Percentiles rank a stretch among this genome's conserved stretches.
phyloP scores from a whole-genome alignment of 1,140 invertebrate species.

The Meloidogyne exigua region DNA sequence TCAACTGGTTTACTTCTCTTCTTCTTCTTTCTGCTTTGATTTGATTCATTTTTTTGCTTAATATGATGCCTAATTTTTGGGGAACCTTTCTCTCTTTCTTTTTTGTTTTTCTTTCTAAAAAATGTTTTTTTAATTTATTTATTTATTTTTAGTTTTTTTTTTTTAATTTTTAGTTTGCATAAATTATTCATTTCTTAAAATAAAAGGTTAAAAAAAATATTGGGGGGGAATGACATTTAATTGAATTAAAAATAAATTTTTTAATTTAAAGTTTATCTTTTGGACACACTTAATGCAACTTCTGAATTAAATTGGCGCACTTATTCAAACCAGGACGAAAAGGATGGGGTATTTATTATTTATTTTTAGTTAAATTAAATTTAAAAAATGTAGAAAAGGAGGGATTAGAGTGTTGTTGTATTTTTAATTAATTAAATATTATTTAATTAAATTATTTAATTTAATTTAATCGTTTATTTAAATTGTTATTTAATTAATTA shows the following conservation, averaged over 20 bases:
- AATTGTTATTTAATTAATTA: too few species aligned
- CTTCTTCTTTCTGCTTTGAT: neutral
- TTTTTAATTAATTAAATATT: too few species aligned
- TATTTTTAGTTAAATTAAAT: neutral
- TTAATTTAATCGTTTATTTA: too few species aligned
- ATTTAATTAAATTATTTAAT: too few species aligned
- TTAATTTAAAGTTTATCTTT: constrained; percentile 43
- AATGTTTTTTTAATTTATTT: neutral
- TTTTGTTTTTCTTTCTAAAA: neutral
- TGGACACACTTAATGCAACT: constrained; percentile 47
- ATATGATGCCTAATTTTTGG: neutral
- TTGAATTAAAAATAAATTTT: neutral
- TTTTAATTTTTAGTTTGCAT: neutral
- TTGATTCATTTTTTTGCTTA: neutral
- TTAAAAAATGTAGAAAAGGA: constrained; percentile 17
- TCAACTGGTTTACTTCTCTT: neutral
- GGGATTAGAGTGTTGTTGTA: neutral
- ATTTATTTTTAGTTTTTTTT: neutral
- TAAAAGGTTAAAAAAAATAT: neutral
- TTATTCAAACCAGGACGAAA: constrained; percentile 46
- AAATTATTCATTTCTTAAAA: constrained; percentile 25
- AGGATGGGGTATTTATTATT: constrained; percentile 40
- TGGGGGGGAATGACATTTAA: constrained; percentile 4
- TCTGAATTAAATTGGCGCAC: constrained; percentile 45
- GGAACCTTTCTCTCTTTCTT: neutral